phyloP scores from a whole-genome alignment of 1,140 invertebrate genomes.

The Papilio helenus region DNA sequence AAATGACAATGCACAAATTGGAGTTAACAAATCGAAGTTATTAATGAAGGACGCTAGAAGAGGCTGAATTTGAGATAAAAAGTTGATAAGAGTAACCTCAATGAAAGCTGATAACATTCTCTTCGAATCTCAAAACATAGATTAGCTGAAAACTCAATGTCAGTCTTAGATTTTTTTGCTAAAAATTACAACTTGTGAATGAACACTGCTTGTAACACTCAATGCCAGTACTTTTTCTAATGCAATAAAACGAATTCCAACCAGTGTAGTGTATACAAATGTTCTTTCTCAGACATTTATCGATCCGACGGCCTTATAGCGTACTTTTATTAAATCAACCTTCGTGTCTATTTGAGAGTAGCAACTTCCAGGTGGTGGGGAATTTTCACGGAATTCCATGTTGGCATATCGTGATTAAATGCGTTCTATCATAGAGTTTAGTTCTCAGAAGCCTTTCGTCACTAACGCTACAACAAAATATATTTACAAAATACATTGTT shows the following conservation, averaged over 20 bases:
- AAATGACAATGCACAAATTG: not conserved
- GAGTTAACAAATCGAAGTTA: not conserved
- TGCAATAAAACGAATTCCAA: constrained; percentile 4
- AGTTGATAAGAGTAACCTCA: constrained; percentile 24
- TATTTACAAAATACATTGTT: constrained; percentile 30
- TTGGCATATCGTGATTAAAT: constrained; percentile 39
- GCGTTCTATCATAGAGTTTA: constrained; percentile 34
- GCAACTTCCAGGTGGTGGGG: constrained; percentile 27
- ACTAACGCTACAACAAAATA: not conserved
- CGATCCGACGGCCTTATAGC: constrained; percentile 25
- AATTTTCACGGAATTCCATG: constrained; percentile 44
- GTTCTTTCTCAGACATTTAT: constrained; percentile 29
- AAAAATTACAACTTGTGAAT: not conserved
- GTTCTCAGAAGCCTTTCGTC: constrained; percentile 26
- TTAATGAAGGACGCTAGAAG: not conserved
- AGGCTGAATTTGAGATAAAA: not conserved
- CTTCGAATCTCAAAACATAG: constrained; percentile 6
- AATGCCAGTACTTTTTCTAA: constrained; percentile 7
- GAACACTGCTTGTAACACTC: constrained; percentile 1
- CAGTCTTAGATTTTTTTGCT: not conserved
- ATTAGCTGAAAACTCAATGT: constrained; percentile 22
- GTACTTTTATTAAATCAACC: constrained; percentile 41
- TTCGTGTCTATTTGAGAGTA: constrained; percentile 31
- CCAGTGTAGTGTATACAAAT: constrained; percentile 26
- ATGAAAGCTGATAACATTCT: constrained; percentile 18